Percentiles rank a stretch among this genome's conserved stretches.
phyloP scores from a whole-genome alignment of 2,888 invertebrate genomes.

The Odontocerum albicorne region DNA sequence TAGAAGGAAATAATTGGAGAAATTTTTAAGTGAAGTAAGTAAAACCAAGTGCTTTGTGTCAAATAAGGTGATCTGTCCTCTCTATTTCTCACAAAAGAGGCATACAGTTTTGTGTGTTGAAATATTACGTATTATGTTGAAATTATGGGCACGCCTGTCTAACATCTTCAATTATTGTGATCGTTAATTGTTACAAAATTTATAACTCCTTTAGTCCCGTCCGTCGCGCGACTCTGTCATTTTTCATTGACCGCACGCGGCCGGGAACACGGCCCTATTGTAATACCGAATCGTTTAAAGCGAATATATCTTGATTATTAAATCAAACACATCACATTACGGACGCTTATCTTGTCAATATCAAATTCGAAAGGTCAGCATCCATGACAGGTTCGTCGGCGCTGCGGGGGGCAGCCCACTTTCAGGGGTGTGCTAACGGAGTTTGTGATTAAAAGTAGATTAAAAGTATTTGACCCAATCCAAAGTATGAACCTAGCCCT shows the following conservation, averaged over 20 bases:
- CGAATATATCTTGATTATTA: constrained; percentile 54
- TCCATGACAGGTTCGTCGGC: constrained; percentile 25
- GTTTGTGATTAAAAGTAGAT: not conserved
- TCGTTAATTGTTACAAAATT: too few species aligned
- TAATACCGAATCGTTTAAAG: constrained; percentile 25
- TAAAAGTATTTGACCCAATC: not conserved
- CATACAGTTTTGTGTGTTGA: too few species aligned
- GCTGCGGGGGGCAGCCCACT: constrained; percentile 3
- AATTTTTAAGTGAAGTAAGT: too few species aligned
- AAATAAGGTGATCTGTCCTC: too few species aligned
- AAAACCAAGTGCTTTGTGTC: too few species aligned
- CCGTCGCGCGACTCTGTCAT: too few species aligned
- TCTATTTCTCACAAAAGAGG: too few species aligned
- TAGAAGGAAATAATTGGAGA: too few species aligned
- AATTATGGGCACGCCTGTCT: too few species aligned
- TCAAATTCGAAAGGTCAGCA: constrained; percentile 32
- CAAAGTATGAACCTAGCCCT: not conserved
- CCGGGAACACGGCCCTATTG: not conserved
- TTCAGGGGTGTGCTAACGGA: not conserved
- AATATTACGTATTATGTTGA: too few species aligned
- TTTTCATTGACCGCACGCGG: not conserved
- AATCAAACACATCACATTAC: constrained; percentile 64
- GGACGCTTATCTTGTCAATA: constrained; percentile 45
- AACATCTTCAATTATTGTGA: too few species aligned
- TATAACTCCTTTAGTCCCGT: too few species aligned